Percentiles rank a stretch among this genome's conserved stretches.
phyloP scores from a whole-genome alignment of 1,140 invertebrate species.

The Hetaerina americana region DNA sequence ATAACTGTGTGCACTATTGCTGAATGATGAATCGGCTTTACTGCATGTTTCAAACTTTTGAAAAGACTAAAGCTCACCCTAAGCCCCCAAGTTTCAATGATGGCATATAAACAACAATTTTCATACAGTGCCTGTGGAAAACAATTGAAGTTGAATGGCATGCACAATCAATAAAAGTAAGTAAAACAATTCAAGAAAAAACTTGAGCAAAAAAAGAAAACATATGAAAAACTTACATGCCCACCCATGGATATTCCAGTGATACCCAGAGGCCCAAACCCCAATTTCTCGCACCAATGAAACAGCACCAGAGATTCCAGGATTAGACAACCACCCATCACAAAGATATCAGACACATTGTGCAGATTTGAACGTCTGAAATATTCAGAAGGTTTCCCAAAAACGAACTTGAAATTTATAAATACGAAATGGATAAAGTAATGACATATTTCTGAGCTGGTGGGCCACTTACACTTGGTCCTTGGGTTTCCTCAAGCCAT shows the following conservation, averaged over 20 bases:
- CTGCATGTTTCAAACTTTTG: no score
- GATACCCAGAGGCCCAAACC: constrained; percentile 79
- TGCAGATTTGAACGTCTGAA: constrained; percentile 77
- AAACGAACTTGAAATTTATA: constrained; percentile 19
- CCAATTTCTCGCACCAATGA: constrained; percentile 81
- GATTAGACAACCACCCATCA: constrained; percentile 96
- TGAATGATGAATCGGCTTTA: no score
- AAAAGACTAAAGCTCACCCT: no score
- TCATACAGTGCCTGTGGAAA: no score
- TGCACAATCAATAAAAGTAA: no score
- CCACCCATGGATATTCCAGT: constrained; percentile 99
- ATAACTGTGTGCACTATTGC: no score
- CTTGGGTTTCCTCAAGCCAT: constrained; percentile 82
- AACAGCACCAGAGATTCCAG: constrained; percentile 85
- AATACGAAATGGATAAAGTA: not conserved
- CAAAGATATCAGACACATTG: constrained; percentile 96
- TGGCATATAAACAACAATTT: no score
- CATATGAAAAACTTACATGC: constrained; percentile 87
- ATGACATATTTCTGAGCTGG: not conserved
- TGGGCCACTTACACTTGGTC: constrained; percentile 65
- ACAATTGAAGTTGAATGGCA: no score
- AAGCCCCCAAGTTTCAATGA: no score
- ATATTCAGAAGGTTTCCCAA: constrained; percentile 18
- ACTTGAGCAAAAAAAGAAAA: no score
- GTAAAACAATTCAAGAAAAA: no score